A percentile compares a stretch with the other conserved stretches of the same genome.
Conservation (phyloP, 2,888 invertebrate species). For the Euplagia quadripunctaria region DNA sequence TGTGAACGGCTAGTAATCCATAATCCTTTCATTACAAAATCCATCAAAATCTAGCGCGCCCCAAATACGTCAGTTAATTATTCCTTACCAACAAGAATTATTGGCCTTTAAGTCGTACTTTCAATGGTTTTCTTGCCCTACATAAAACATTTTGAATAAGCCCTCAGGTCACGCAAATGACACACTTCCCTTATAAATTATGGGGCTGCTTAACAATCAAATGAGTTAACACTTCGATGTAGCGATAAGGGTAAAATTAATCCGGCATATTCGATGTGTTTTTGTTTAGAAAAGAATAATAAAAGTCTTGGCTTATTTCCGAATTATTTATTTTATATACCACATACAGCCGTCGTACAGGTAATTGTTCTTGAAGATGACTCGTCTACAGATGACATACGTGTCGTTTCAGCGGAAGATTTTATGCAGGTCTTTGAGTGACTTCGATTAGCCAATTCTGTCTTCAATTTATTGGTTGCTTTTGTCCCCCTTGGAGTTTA, state of each 20-base stretch:
- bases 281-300: too few relatives aligned
- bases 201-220: slow-evolving; percentile 13
- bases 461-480: too few relatives aligned
- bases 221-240: slow-evolving; percentile 11
- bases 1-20: not conserved
- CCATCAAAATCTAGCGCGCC: slow-evolving; percentile 23
- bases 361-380: too few relatives aligned
- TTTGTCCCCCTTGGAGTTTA: too few relatives aligned
- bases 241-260: not conserved
- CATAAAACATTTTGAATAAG: slow-evolving; percentile 25
- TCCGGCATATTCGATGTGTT: not conserved
- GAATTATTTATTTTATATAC: too few relatives aligned
- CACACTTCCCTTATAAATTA: slow-evolving; percentile 29
- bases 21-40: not conserved
- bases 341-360: too few relatives aligned
- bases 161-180: slow-evolving; percentile 43
- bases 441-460: too few relatives aligned
- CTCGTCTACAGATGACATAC: too few relatives aligned
- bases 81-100: slow-evolving; percentile 36
- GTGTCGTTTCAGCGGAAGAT: too few relatives aligned
- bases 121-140: slow-evolving; percentile 48
- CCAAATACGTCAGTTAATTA: slow-evolving; percentile 44
- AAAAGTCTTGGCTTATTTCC: too few relatives aligned
- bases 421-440: too few relatives aligned
- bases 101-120: slow-evolving; percentile 25